Conservation (phyloP, 2,888 invertebrate genomes). For the Sisyra nigra region DNA sequence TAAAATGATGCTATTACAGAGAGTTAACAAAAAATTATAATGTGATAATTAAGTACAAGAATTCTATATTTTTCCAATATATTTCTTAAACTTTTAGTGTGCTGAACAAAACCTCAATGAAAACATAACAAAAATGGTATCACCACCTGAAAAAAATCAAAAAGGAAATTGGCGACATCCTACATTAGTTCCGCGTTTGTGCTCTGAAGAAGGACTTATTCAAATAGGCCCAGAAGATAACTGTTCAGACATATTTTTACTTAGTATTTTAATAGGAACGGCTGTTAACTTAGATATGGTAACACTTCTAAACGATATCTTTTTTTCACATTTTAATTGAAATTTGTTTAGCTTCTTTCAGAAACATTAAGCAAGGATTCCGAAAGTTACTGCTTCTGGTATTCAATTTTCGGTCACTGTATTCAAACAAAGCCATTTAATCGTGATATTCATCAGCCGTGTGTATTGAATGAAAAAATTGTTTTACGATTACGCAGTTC, state of each 20-base stretch:
- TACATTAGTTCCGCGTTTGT: constrained; percentile 12
- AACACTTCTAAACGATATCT: constrained; percentile 14
- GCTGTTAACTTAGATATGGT: constrained; percentile 31
- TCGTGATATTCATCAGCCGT: constrained; percentile 14
- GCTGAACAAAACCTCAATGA: background rate
- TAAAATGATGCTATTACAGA: no score
- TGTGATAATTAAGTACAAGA: no score
- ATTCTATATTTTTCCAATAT: no score
- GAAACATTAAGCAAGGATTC: constrained; percentile 13
- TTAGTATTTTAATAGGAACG: constrained; percentile 32
- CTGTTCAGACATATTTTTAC: constrained; percentile 26
- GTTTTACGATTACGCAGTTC: constrained; percentile 28
- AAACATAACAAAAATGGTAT: constrained; percentile 3
- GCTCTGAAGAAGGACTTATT: constrained; percentile 21
- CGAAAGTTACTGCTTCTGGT: constrained; percentile 18
- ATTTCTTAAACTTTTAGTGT: background rate
- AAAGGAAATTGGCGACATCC: constrained; percentile 1
- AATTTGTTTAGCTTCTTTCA: constrained; percentile 2
- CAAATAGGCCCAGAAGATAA: constrained; percentile 22
- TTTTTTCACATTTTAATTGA: background rate
- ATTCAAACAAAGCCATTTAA: constrained; percentile 21
- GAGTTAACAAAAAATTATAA: no score
- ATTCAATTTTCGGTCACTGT: constrained; percentile 21
- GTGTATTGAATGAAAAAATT: constrained; percentile 15
- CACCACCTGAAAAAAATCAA: background rate